Conservation (phyloP, 2,113 vertebrate genomes). For the Poicephalus meyeri region DNA sequence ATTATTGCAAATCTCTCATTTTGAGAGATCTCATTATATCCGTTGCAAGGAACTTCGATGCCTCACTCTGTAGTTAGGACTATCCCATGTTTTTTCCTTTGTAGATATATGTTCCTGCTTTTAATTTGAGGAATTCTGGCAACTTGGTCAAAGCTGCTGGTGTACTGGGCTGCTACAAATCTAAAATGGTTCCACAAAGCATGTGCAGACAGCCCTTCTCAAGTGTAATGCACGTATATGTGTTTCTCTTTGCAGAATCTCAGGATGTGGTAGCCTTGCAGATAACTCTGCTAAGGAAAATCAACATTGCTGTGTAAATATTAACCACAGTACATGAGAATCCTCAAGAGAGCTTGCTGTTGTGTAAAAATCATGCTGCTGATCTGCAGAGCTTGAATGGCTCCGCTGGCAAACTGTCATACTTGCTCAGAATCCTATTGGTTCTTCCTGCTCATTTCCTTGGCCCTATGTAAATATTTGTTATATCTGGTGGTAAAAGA, state of each 20-base stretch:
- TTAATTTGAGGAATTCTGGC: neutral
- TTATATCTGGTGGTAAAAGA: neutral
- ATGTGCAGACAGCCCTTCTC: fast-evolving
- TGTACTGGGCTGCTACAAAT: neutral
- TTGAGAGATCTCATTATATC: neutral
- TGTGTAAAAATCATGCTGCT: neutral
- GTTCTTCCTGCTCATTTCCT: neutral
- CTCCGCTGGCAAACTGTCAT: neutral
- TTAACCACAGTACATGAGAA: neutral
- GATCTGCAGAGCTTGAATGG: neutral
- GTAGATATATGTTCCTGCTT: neutral
- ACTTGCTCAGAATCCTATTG: neutral
- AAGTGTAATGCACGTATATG: neutral
- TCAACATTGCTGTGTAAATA: neutral
- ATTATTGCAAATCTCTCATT: neutral
- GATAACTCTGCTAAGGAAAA: neutral
- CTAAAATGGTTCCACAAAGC: neutral
- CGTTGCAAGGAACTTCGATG: neutral
- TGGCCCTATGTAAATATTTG: fast-evolving
- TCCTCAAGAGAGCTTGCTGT: neutral
- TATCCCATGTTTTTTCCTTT: neutral
- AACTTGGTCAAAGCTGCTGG: neutral
- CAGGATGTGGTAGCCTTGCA: neutral
- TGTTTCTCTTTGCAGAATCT: neutral
- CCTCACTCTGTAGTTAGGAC: neutral